Base-by-base conservation (phyloP, 35 echinoderm and acorn worm species). In the Amphiura filiformis region DNA sequence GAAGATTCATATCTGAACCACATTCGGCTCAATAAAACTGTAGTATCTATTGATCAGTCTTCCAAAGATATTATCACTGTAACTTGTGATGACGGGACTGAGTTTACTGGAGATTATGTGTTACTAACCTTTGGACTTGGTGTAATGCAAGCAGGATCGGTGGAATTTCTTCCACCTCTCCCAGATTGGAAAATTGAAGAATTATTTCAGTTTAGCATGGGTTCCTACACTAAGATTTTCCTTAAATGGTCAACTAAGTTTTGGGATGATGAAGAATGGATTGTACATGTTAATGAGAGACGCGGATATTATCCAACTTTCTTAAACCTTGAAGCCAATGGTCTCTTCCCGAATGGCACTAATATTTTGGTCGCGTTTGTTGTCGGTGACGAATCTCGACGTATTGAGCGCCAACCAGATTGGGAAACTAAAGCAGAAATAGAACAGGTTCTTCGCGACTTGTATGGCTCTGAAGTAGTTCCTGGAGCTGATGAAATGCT, bases 131-230 rank as follows among this genome's bases (percentile, higher is more conserved):
- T 90, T 14, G 61, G 88, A 39, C 79, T 90, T 13, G 88, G 88
- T 34, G 88, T 90, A 13, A 34, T 90, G 88, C 88, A 90, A 70
- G 82, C 28, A n/a, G 77, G 39, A 17, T 56, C 37, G 15, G 65
- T 90, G 0, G 57, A 82, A 28, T 90, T 90, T 35, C 12, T 38
- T 20, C 88, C 88, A 14, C 37, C 32, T 36, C 79, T 90, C 32
- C 88, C 88, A 31, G 39, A 65, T 11, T 90, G 88, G 88, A 90
- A 90, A 78, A 90, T 83, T 36, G 34, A 75, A 75, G 80, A 90
- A 76, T 39, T 90, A 31, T 81, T 31, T 28, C 80, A 84, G 65
- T 90, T 90, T 37, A 82, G 70, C 33, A 90, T 90, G 88, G 26
- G 13, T 31, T 83, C 56, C 32, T 90, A 38, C 36, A 75, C 88